Evolutionary conservation across 2,888 invertebrate genomes (phyloP).

Genomic region (Cataglyphis livida): DNA sequence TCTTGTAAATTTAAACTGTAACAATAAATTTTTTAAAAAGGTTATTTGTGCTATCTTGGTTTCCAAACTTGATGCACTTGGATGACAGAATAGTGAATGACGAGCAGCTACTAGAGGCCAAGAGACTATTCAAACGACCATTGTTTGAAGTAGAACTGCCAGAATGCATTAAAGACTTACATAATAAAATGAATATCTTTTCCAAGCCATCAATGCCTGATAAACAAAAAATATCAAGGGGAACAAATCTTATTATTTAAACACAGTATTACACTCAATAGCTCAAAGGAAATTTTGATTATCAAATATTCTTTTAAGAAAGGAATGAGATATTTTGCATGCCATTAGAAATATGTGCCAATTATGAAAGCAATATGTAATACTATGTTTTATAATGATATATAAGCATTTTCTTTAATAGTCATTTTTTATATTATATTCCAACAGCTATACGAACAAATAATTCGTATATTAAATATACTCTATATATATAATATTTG

Average conservation of each 20-base stretch:
- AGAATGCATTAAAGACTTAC: conserved; percentile 80
- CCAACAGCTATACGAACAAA: conserved; percentile 6
- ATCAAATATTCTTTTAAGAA: not conserved
- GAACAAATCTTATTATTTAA: conserved; percentile 74
- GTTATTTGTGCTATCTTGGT: conserved; percentile 91
- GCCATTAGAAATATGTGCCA: conserved; percentile 6
- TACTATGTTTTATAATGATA: not conserved
- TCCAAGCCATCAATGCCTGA: conserved; percentile 73
- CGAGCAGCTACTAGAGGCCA: conserved; percentile 89
- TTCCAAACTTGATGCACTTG: conserved; percentile 89
- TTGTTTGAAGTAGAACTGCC: conserved; percentile 86
- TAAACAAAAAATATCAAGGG: conserved; percentile 64
- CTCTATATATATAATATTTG: not conserved
- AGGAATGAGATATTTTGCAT: conserved; percentile 15
- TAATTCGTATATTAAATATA: conserved; percentile 1
- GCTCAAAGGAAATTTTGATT: not conserved
- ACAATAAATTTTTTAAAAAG: conserved; percentile 83
- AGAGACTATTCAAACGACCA: conserved; percentile 88
- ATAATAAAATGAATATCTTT: conserved; percentile 77
- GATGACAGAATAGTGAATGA: conserved; percentile 90
- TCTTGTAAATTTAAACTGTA: not conserved
- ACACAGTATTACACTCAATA: conserved; percentile 74
- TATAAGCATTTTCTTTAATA: not conserved
- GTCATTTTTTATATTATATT: not conserved
- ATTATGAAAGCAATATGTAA: not conserved